A percentile compares a stretch with the other conserved stretches of the same genome.
Conservation (phyloP, 2,888 invertebrate genomes). For the Mythimna albipuncta region DNA sequence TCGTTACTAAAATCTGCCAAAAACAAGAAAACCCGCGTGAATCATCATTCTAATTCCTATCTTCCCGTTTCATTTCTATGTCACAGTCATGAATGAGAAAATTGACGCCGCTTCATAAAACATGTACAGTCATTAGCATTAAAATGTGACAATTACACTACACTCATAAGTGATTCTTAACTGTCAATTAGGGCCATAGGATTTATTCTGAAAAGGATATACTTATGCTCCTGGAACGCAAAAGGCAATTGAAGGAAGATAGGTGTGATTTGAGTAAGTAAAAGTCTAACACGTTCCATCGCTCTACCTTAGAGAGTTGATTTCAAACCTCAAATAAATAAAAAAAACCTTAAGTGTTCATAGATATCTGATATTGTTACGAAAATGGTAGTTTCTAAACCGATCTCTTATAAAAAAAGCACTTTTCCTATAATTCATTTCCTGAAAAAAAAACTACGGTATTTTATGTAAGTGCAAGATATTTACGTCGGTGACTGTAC, state of each 20-base stretch:
- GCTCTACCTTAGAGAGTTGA: no score
- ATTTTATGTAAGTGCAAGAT: background rate
- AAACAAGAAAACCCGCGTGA: constrained; percentile 30
- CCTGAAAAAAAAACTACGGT: background rate
- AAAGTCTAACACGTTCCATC: no score
- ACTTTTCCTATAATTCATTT: background rate
- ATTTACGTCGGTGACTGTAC: constrained; percentile 1
- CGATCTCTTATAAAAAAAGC: background rate
- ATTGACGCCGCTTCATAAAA: constrained; percentile 24
- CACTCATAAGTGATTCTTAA: background rate
- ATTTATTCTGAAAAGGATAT: no score
- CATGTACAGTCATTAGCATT: constrained; percentile 2
- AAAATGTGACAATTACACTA: background rate
- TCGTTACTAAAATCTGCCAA: background rate
- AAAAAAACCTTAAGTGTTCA: background rate
- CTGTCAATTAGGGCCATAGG: no score
- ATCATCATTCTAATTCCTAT: constrained; percentile 13
- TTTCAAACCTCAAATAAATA: no score
- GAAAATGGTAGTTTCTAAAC: background rate
- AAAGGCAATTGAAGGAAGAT: no score
- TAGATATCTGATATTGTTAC: background rate
- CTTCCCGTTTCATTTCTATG: constrained; percentile 10
- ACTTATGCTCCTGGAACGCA: no score
- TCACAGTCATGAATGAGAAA: constrained; percentile 41
- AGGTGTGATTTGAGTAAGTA: no score